Evolutionary conservation across 1,140 invertebrate species (phyloP), one percentile per base, ranked within the genome.

Genomic region (Cotesia chilonis): DNA sequence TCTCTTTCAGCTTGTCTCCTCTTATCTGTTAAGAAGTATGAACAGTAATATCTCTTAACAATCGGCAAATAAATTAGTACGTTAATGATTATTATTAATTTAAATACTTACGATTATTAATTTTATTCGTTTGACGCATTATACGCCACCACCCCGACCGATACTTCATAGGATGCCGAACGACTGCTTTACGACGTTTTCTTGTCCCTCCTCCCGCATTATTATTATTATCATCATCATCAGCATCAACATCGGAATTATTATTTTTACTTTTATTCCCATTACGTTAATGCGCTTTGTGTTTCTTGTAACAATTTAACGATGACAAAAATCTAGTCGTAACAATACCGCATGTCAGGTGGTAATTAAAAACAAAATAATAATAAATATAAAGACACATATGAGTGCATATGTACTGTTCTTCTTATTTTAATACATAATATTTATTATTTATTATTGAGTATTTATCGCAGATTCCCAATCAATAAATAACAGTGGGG

Each of bases 131-230:
- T 12, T 10, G 41, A 47, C 72, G 73, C 73, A 79, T 79, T 80
- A 78, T 79, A 76, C 71, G 60, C 61, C 63, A 60, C 64, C 65
- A 66, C 64, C 66, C 67, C 71, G 66, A 73, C 68, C 71, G 66
- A 73, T 73, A 63, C 71, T 73, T 73, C 71, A 73, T 73, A 73
- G 41, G 60, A 63, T 63, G 60, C 60, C 60, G 60, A 63, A 63
- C 35, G 36, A 63, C 60, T 63, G 60, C 60, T 63, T 63, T 63
- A 63, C 35, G 60, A 63, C 60, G 60, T 63, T 63, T 61, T 63
- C 60, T 63, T 63, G 10, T 63, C 5, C 14, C 60, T 63, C 37
- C 60, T 36, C 60, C 28, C 17, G 3, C 60, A 12, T 36, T 38
- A 36, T 36, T 63, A 36, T 36, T 36, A 47, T 47, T 47, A 47